Evolutionary conservation across 2,888 invertebrate species (phyloP).

Genomic region (Trachelus tabidus): DNA sequence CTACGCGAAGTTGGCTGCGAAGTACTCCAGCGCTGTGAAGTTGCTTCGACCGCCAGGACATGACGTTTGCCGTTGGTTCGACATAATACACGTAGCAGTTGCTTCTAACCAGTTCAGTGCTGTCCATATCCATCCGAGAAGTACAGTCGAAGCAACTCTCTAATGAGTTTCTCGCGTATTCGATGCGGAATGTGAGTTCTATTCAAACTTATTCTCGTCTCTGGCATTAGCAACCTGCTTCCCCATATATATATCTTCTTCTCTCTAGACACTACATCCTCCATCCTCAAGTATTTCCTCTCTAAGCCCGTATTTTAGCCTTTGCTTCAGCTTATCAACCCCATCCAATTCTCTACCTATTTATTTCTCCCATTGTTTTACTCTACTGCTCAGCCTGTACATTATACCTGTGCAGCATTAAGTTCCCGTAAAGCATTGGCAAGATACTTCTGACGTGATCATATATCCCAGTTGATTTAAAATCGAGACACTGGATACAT

Average conservation of each 20-base stretch:
- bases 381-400: background rate
- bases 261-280: background rate
- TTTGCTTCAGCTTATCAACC: background rate
- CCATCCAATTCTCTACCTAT: background rate
- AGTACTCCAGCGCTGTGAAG: background rate
- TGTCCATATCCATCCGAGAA: slow-evolving; percentile 18
- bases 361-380: background rate
- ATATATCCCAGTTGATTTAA: background rate
- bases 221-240: slow-evolving; percentile 4
- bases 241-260: slow-evolving; percentile 15
- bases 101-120: slow-evolving; percentile 31
- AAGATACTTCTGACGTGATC: background rate
- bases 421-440: background rate
- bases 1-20: background rate
- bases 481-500: background rate
- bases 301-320: background rate
- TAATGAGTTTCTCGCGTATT: slow-evolving; percentile 60
- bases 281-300: background rate
- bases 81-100: slow-evolving; percentile 32
- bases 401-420: background rate
- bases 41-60: background rate
- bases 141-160: slow-evolving; percentile 42
- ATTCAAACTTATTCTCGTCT: slow-evolving; percentile 49
- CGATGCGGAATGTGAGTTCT: slow-evolving; percentile 58
- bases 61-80: slow-evolving; percentile 11